Base-by-base conservation (phyloP, 2,113 vertebrate species). In the Vidua chalybeata region DNA sequence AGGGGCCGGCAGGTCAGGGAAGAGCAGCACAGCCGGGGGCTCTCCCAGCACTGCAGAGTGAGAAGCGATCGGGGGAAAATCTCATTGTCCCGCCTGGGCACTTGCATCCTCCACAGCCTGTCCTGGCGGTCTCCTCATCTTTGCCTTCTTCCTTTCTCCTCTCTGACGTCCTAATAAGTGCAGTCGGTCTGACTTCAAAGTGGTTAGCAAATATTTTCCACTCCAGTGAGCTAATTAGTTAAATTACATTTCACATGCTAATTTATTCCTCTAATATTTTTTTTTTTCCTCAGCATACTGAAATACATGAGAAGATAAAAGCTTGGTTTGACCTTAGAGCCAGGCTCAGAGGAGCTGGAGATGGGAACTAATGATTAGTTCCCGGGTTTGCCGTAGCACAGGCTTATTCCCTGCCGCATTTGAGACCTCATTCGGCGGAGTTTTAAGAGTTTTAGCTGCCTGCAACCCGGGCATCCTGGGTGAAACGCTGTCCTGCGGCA, bases 201-300 rank as follows among this genome's bases (percentile, higher is more conserved):
- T 26, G 37, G 68, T 92, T 95, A 78, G 83, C 79, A 82, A 92
- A 56, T 61, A 73, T 92, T 96, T 95, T 95, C 94, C 86, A 92
- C 94, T 93, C 88, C 86, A 95, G 54, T 74, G 80, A 85, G 83
- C 90, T 96, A 94, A 93, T 95, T 94, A 94, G 93, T 90, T 92
- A 96, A 96, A 95, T 96, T 96, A 75, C 87, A 96, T 97, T 96
- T 94, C 93, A 84, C 58, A 95, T 94, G 86, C 73, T 97, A 95
- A 96, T 96, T 96, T 94, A 94, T 95, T 95, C 88, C 69, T 93
- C 62, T 84, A 93, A 80, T 95, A 88, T 83, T 88, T 67, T 79
- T 79, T 86, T 72, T 54, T 85, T 45, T 24, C 2, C 79, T 52
- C 41, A 19, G 37, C 5, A 6, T 68, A 22, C 31, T 95, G 66